Base-by-base conservation (phyloP, 1,140 invertebrate genomes). In the Aphaenogaster rudis region DNA sequence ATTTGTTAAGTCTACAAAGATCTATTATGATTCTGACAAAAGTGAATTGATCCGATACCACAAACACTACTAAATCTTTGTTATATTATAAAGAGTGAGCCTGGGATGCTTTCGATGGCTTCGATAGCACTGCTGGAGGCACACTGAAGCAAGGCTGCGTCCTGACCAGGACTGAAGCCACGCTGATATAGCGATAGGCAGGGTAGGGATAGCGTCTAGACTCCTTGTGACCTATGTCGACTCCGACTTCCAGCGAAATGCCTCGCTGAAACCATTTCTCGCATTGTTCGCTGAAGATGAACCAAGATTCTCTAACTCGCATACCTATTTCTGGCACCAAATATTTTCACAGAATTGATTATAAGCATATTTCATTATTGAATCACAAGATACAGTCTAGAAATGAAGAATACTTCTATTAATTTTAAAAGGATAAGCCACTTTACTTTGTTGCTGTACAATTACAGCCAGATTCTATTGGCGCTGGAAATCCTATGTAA, bases 151-250 rank as follows among this genome's bases (percentile, higher is more conserved):
- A 91, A 88, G 88, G 91, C 93, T 88, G 92, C 93, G 91, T 95
- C 94, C 94, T 95, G 93, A 90, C 90, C 92, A 94, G 94, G 94
- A 94, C 91, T 88, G 94, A 93, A 88, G 93, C 92, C 72, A 81
- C 86, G 91, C 92, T 92, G 90, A 93, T 92, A 93, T 69, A 79
- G 45, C 48, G 54, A 88, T 61, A 71, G 48, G 36, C 48, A 80
- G 88, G 86, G 87, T 91, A 90, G 88, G 90, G 90, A 72, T 86
- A 91, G 80, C 84, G 84, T 89, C 61, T 87, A 80, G 81, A 79
- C 86, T 91, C 88, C 86, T 89, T 85, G 69, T 57, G 61, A 54
- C 80, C 59, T 86, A 63, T 52, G n/a, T 71, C 54, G 79, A 74
- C 42, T 74, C 11, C n/a, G 39, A 81, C 66, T 81, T 39, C 0